Percentiles rank a stretch among this genome's conserved stretches.
Conservation (phyloP, 2,113 vertebrate genomes). For the Pao palembangensis region DNA sequence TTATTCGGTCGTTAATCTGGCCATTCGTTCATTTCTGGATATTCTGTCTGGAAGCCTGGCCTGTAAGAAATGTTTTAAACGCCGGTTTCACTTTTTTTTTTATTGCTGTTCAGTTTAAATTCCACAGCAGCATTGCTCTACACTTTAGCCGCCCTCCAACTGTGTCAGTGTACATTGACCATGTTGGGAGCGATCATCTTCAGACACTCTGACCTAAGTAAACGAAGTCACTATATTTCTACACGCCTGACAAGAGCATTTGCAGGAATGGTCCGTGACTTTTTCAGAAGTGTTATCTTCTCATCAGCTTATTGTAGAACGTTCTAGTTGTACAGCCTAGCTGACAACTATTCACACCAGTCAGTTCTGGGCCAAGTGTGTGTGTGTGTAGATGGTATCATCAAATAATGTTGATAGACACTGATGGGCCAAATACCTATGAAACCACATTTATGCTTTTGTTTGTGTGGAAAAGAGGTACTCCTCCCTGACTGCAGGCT, state of each 20-base stretch:
- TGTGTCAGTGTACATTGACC: no score
- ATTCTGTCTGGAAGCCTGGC: neutral
- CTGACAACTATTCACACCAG: no score
- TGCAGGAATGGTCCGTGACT: neutral
- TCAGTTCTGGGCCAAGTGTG: neutral
- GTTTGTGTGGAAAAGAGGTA: constrained; percentile 33
- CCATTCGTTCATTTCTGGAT: neutral
- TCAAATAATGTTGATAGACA: neutral
- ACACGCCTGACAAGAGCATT: neutral
- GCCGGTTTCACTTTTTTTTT: no score
- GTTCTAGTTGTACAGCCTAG: no score
- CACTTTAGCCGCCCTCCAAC: no score
- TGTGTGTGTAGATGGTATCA: neutral
- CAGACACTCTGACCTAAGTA: neutral
- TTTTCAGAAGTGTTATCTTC: constrained; percentile 18
- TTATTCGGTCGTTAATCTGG: no score
- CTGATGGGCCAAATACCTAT: constrained; percentile 11
- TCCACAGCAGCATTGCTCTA: no score
- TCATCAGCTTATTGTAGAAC: constrained; percentile 3
- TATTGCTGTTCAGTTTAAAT: no score
- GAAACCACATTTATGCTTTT: constrained; percentile 28
- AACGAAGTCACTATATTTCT: neutral
- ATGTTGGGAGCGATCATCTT: neutral
- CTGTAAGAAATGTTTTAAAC: no score
- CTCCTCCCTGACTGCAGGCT: constrained; percentile 52